Evolutionary conservation across 2,113 vertebrate species (phyloP).

Genomic region (Prolemur simus): DNA sequence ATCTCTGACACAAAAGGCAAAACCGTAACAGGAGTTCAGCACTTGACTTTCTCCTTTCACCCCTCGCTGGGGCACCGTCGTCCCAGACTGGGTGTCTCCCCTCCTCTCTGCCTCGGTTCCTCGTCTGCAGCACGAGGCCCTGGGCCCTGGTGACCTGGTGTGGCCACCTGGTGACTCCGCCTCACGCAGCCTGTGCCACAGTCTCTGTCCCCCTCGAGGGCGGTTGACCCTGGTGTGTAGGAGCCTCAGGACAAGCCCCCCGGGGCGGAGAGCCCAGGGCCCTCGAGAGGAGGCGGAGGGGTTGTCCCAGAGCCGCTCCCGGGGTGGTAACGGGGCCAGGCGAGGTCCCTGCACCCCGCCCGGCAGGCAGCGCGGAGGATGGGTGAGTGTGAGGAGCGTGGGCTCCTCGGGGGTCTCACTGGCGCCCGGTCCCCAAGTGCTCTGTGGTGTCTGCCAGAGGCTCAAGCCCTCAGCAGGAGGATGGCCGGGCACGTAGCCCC

Average conservation of each 20-base stretch:
- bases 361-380: rapidly evolving
- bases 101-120: neutral
- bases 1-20: neutral
- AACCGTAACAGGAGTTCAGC: neutral
- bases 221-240: rapidly evolving
- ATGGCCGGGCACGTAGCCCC: neutral
- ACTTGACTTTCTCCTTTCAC: neutral
- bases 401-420: neutral
- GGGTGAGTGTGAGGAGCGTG: rapidly evolving
- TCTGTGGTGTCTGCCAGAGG: neutral
- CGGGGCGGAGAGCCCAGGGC: too few species aligned
- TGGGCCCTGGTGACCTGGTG: neutral
- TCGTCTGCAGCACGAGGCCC: neutral
- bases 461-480: neutral
- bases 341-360: neutral
- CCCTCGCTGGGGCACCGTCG: neutral
- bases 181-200: neutral
- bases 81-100: neutral
- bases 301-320: too few species aligned
- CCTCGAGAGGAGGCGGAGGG: too few species aligned
- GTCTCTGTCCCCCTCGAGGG: too few species aligned
- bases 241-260: too few species aligned
- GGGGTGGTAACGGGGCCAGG: rapidly evolving
- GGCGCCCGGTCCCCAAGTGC: neutral
- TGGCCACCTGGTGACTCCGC: too few species aligned